A percentile compares a stretch with the other conserved stretches of the same genome.
phyloP scores from a whole-genome alignment of 2,797 vertebrate species.

The Ctenopoma kingsleyae region DNA sequence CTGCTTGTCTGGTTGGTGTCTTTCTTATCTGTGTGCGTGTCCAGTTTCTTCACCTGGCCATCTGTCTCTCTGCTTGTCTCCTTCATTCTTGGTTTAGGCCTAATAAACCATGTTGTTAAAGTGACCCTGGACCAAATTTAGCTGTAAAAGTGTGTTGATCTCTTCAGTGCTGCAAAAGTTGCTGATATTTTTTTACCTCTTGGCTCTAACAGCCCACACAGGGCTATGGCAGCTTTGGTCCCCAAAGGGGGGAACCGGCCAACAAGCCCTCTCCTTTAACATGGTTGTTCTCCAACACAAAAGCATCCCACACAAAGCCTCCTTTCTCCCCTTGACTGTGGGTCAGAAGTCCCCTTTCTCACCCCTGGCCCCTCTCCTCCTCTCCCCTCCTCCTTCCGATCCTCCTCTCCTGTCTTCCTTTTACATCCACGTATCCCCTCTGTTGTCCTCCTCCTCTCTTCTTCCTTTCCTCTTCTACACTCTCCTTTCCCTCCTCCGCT shows the following conservation, averaged over 20 bases:
- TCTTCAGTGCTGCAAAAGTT: constrained; percentile 25
- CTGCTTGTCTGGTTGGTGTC: constrained; percentile 17
- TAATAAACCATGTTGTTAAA: constrained; percentile 7
- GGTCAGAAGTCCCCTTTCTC: constrained; percentile 97
- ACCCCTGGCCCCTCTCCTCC: constrained; percentile 68
- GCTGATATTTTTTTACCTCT: constrained; percentile 39
- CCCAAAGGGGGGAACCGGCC: constrained; percentile 75
- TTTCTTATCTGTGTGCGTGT: constrained; percentile 25
- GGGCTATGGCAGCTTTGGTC: constrained; percentile 67
- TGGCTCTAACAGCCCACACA: constrained; percentile 32
- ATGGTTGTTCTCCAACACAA: constrained; percentile 92
- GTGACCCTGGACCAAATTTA: constrained; percentile 8
- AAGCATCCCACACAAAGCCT: constrained; percentile 91
- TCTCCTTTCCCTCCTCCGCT: constrained; percentile 84
- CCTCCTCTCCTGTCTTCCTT: constrained; percentile 68
- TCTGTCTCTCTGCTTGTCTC: background rate
- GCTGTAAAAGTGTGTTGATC: background rate
- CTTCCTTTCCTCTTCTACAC: constrained; percentile 72
- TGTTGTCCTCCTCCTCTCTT: constrained; percentile 71
- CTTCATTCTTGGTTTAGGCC: constrained; percentile 7
- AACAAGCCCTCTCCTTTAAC: constrained; percentile 90
- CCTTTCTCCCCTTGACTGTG: constrained; percentile 94
- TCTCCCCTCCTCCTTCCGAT: constrained; percentile 86
- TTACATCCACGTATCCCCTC: constrained; percentile 84
- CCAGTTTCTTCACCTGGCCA: constrained; percentile 24